phyloP scores from a whole-genome alignment of 2,797 vertebrate genomes.

The Poeciliopsis presidionis region DNA sequence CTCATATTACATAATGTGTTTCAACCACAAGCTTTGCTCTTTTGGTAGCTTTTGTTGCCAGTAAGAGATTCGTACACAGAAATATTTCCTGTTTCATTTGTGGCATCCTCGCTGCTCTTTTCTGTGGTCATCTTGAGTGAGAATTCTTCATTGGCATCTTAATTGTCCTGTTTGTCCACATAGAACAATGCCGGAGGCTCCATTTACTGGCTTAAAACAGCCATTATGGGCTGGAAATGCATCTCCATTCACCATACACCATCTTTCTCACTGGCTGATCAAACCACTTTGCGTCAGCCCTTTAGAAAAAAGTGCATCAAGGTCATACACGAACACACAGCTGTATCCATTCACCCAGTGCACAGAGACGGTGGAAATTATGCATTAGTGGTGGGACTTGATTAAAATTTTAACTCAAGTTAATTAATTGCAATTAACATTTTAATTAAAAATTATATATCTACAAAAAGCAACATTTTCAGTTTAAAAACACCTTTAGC shows the following conservation, averaged over 20 bases:
- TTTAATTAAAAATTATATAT: too few relatives aligned
- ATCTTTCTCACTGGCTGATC: slow-evolving; percentile 56
- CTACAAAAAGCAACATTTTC: too few relatives aligned
- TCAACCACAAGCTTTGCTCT: slow-evolving; percentile 10
- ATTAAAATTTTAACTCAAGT: too few relatives aligned
- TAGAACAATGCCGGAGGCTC: slow-evolving; percentile 48
- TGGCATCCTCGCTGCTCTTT: slow-evolving; percentile 19
- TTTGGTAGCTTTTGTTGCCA: slow-evolving; percentile 20
- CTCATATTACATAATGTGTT: slow-evolving; percentile 19
- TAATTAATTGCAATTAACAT: too few relatives aligned
- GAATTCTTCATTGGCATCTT: slow-evolving; percentile 48
- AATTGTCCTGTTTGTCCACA: slow-evolving; percentile 69
- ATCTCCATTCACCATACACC: slow-evolving; percentile 38
- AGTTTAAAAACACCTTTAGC: too few relatives aligned
- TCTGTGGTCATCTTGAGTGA: slow-evolving; percentile 28
- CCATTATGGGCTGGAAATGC: slow-evolving; percentile 35
- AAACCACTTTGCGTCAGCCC: slow-evolving; percentile 46
- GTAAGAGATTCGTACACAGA: slow-evolving; percentile 43
- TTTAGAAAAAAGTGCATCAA: slow-evolving; percentile 20
- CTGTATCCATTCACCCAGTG: background rate
- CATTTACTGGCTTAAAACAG: slow-evolving; percentile 56
- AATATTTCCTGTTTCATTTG: slow-evolving; percentile 60
- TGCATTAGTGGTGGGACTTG: background rate
- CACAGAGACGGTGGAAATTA: slow-evolving; percentile 5
- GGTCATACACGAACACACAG: slow-evolving; percentile 1